phyloP scores from a whole-genome alignment of 2,888 invertebrate species.

The Prostheceraeus crozeri region DNA sequence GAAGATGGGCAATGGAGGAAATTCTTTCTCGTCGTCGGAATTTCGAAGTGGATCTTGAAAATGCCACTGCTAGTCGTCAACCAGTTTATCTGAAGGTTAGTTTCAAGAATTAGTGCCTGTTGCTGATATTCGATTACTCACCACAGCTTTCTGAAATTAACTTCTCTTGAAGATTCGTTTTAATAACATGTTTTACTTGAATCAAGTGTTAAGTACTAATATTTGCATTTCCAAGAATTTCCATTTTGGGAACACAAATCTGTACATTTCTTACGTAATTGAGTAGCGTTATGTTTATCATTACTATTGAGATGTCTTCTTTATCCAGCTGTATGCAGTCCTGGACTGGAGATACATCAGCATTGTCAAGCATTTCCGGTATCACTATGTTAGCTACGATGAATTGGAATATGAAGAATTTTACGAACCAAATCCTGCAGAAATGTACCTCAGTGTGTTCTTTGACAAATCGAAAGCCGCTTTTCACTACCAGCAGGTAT shows the following conservation, averaged over 20 bases:
- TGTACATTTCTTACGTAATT: too few relatives aligned
- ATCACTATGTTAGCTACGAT: constrained; percentile 48
- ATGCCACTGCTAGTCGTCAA: constrained; percentile 43
- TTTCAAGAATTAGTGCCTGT: too few relatives aligned
- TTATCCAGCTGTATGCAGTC: constrained; percentile 45
- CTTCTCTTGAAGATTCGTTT: too few relatives aligned
- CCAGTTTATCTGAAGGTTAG: constrained; percentile 48
- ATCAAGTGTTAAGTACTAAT: too few relatives aligned
- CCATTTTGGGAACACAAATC: too few relatives aligned
- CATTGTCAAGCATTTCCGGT: constrained; percentile 47
- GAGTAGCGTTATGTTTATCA: too few relatives aligned
- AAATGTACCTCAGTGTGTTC: constrained; percentile 48
- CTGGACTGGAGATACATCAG: constrained; percentile 50
- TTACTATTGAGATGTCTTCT: too few relatives aligned
- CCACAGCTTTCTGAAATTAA: too few relatives aligned
- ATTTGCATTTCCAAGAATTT: too few relatives aligned
- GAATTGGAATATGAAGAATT: constrained; percentile 46
- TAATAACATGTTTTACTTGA: too few relatives aligned
- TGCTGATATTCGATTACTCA: too few relatives aligned
- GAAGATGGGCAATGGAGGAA: constrained; percentile 47
- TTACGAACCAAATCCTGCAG: constrained; percentile 45
- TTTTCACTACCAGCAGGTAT: constrained; percentile 51
- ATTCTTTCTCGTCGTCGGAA: constrained; percentile 45
- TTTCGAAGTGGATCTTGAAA: constrained; percentile 46
- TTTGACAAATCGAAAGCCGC: constrained; percentile 49